Percentiles rank a stretch among this genome's conserved stretches.
Evolutionary conservation across 2,113 vertebrate species (phyloP).

Genomic region (Sprattus sprattus): DNA sequence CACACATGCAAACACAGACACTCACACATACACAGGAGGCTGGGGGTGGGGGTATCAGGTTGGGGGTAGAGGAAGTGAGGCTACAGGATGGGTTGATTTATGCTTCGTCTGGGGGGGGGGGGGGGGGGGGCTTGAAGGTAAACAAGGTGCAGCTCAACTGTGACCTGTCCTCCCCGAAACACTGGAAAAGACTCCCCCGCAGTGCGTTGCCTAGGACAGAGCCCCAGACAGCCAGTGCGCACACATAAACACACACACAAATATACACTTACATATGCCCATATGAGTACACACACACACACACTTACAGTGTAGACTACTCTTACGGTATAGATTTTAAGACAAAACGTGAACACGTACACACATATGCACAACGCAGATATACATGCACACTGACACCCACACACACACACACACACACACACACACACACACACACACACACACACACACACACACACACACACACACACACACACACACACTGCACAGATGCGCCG

Average conservation of each 20-base stretch:
- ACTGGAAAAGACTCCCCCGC: background rate
- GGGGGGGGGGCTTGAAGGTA: background rate
- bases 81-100: background rate
- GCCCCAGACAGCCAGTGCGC: background rate
- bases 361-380: background rate
- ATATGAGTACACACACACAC: constrained; percentile 17
- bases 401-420: background rate
- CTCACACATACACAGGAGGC: no score
- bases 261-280: background rate
- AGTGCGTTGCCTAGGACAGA: background rate
- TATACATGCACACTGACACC: background rate
- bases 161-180: background rate
- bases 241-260: background rate
- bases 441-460: background rate
- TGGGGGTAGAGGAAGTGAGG: background rate
- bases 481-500: background rate
- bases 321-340: no score
- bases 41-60: background rate
- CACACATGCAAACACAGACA: no score
- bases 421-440: background rate
- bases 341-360: background rate
- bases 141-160: background rate
- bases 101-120: background rate
- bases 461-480: background rate
- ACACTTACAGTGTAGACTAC: background rate